Evolutionary conservation across 1,140 invertebrate genomes (phyloP).

Genomic region (Drosophila ogumai): DNA sequence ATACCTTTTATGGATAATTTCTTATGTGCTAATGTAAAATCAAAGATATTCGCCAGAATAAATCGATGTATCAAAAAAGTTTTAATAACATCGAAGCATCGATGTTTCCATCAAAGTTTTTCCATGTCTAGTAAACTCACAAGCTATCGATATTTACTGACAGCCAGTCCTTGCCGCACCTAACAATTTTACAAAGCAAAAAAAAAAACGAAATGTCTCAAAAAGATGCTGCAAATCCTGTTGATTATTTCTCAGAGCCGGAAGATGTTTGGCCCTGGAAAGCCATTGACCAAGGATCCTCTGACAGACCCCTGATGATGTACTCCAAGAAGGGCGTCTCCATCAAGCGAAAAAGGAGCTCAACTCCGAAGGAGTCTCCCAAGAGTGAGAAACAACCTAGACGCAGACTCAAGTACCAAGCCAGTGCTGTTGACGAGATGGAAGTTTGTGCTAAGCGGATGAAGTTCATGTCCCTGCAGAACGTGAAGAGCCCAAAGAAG

Average conservation of each 20-base stretch:
- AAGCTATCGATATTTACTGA: not conserved
- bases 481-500: not conserved
- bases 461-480: slow-evolving; percentile 1
- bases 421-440: not conserved
- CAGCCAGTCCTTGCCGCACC: not conserved
- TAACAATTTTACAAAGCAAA: not conserved
- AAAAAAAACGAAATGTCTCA: not conserved
- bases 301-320: not conserved
- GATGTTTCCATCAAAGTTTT: not conserved
- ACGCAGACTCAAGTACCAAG: not conserved
- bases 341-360: not conserved
- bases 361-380: not conserved
- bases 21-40: too few species aligned
- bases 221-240: not conserved
- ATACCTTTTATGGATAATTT: too few species aligned
- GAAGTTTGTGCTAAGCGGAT: slow-evolving; percentile 8
- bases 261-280: not conserved
- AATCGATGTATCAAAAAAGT: not conserved
- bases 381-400: too few species aligned
- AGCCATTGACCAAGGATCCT: too few species aligned
- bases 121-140: not conserved
- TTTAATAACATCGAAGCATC: not conserved
- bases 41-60: not conserved
- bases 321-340: not conserved
- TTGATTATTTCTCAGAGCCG: not conserved